Percentiles rank a stretch among this genome's conserved stretches.
Conservation (phyloP, 1,140 invertebrate genomes). For the Zophobas atratus region DNA sequence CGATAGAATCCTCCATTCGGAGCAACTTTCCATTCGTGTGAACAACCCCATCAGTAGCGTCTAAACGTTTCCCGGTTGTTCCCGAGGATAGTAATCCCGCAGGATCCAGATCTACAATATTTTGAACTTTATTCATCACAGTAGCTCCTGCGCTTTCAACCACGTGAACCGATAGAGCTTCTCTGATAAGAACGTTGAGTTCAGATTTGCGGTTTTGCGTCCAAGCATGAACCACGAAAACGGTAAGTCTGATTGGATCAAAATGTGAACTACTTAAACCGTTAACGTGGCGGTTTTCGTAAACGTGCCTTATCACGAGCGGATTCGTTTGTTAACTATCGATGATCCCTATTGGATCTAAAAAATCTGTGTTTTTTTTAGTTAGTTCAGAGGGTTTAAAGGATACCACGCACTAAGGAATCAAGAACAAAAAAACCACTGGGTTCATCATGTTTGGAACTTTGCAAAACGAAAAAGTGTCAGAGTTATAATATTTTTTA, state of each 20-base stretch:
- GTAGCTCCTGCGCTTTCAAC: conserved; percentile 74
- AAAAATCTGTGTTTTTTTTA: too few species aligned
- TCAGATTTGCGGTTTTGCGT: conserved; percentile 59
- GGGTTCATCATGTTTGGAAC: too few species aligned
- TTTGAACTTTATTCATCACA: conserved; percentile 63
- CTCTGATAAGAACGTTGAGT: conserved; percentile 64
- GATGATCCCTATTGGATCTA: too few species aligned
- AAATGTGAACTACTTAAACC: conserved; percentile 49
- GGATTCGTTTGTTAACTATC: too few species aligned
- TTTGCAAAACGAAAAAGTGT: too few species aligned
- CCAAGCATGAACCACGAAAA: conserved; percentile 68
- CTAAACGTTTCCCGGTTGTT: conserved; percentile 71
- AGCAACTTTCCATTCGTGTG: conserved; percentile 76
- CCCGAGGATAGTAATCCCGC: conserved; percentile 71
- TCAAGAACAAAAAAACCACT: too few species aligned
- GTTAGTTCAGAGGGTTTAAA: too few species aligned
- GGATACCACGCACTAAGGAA: too few species aligned
- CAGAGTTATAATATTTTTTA: too few species aligned
- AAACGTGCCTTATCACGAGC: too few species aligned
- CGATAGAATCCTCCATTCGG: conserved; percentile 74
- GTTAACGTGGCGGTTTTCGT: conserved; percentile 12
- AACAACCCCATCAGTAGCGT: conserved; percentile 76
- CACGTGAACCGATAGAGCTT: conserved; percentile 78
- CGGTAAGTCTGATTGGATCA: conserved; percentile 54
- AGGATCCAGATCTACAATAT: conserved; percentile 70